Evolutionary conservation across 2,888 invertebrate species (phyloP).

Genomic region (Helobdella robusta): DNA sequence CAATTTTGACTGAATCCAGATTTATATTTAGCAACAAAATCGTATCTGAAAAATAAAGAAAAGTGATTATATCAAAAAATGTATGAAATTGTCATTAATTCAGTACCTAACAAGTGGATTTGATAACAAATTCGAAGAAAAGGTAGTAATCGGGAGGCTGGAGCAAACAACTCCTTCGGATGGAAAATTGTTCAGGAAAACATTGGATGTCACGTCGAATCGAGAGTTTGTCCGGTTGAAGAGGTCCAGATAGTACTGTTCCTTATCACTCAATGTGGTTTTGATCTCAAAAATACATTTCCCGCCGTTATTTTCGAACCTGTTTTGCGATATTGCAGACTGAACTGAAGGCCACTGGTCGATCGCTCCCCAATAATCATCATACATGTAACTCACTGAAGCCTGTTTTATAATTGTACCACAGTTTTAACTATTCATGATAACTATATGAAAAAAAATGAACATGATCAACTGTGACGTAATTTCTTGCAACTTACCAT

Average conservation of each 20-base stretch:
- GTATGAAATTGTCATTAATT: too few species aligned
- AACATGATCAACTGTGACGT: too few species aligned
- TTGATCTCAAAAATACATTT: constrained; percentile 1
- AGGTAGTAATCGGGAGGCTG: background rate
- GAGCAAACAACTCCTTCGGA: constrained; percentile 3
- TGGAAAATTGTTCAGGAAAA: constrained; percentile 17
- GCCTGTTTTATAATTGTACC: too few species aligned
- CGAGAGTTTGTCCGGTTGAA: background rate
- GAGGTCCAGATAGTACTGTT: background rate
- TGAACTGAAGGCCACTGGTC: constrained; percentile 6
- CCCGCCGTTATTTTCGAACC: constrained; percentile 11
- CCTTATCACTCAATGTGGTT: background rate
- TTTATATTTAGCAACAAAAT: background rate
- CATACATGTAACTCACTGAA: too few species aligned
- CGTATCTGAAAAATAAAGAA: background rate
- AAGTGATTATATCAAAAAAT: background rate
- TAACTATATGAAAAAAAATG: too few species aligned
- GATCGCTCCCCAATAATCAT: too few species aligned
- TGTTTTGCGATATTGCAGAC: constrained; percentile 5
- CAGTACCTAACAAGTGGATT: constrained; percentile 7
- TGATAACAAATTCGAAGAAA: constrained; percentile 20
- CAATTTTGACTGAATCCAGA: constrained; percentile 8
- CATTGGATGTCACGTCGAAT: constrained; percentile 15
- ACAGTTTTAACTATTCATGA: too few species aligned
- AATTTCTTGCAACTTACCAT: too few species aligned